These are phyloP conservation scores for Apaloderma vittatum DNA, from an alignment of 2,113 vertebrate species.

Conservation along the genomic window DNA sequence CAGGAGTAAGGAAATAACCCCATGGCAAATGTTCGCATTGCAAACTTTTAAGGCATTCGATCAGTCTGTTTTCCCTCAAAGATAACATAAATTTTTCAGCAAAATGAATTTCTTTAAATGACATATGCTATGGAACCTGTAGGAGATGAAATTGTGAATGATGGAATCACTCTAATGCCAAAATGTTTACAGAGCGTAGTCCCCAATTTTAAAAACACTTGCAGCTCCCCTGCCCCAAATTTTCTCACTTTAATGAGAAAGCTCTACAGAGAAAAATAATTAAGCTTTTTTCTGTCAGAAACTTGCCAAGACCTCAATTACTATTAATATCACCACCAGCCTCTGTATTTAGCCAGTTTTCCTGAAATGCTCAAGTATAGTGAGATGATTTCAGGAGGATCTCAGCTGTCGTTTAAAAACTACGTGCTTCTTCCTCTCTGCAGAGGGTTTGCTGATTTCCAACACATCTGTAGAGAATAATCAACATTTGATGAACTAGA, in stretches of 20 bases:
- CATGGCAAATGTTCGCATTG: slow-evolving; percentile 59
- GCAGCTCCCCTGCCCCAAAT: background rate
- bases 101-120: slow-evolving; percentile 45
- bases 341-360: background rate
- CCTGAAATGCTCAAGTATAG: background rate
- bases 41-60: slow-evolving; percentile 46
- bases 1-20: slow-evolving; percentile 47
- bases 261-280: background rate
- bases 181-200: slow-evolving; percentile 17
- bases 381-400: background rate
- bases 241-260: background rate
- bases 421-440: accelerated
- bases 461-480: background rate
- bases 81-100: slow-evolving; percentile 6
- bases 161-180: slow-evolving; percentile 16
- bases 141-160: slow-evolving; percentile 48
- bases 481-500: background rate
- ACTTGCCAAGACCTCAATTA: background rate
- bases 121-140: slow-evolving; percentile 46
- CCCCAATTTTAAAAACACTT: background rate
- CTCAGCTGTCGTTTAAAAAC: background rate
- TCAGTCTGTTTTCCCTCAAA: slow-evolving; percentile 42
- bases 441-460: background rate
- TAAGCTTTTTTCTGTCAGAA: background rate
- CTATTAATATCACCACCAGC: background rate